Conservation (phyloP, 2,797 vertebrate genomes). For the Ctenochaetus hawaiiensis region DNA sequence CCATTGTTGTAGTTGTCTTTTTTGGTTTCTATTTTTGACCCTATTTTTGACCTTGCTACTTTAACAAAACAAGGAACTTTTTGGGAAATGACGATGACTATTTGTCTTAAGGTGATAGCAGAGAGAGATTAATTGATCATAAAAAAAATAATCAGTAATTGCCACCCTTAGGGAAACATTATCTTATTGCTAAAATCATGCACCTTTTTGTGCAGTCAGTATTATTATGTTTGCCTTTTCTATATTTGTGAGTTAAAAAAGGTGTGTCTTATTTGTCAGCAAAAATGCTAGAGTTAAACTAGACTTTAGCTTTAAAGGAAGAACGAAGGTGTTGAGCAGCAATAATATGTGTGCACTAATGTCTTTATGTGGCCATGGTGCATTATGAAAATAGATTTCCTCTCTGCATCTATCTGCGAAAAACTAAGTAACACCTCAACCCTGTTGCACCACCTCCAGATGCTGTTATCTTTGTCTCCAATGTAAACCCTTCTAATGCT, state of each 20-base stretch:
- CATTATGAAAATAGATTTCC: slow-evolving; percentile 42
- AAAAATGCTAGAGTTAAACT: neutral
- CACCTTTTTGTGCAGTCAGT: neutral
- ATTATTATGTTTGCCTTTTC: too few species aligned
- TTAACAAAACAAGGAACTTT: neutral
- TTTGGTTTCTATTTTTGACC: too few species aligned
- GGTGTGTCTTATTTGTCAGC: neutral
- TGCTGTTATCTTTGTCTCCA: neutral
- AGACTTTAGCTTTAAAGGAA: neutral
- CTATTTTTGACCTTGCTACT: neutral
- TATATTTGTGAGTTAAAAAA: neutral
- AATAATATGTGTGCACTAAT: neutral
- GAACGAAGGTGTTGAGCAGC: neutral
- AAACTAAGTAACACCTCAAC: neutral
- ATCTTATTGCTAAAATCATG: neutral
- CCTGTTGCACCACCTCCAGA: neutral
- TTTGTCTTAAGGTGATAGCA: neutral
- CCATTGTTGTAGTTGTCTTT: too few species aligned
- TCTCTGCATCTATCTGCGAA: neutral
- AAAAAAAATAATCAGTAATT: neutral
- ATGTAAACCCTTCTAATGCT: neutral
- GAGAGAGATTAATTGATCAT: neutral
- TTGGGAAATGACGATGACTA: neutral
- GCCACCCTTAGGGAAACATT: neutral
- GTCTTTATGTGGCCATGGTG: neutral